Evolutionary conservation across 2,113 vertebrate genomes (phyloP).

Genomic region (Oncorhynchus gorbuscha): DNA sequence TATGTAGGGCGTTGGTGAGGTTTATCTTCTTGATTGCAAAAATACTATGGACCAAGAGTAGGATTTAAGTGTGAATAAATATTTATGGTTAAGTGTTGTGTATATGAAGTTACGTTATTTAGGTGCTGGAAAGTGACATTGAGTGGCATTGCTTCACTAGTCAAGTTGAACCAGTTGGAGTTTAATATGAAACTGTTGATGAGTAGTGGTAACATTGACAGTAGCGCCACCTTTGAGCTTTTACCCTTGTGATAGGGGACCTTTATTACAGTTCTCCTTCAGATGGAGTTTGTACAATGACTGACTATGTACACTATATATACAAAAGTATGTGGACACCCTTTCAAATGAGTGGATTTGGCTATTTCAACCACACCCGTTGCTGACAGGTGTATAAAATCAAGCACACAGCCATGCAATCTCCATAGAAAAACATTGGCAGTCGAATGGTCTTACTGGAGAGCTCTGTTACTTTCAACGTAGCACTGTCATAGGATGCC

Average conservation of each 20-base stretch:
- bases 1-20: conserved; percentile 22
- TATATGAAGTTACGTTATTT: conserved; percentile 43
- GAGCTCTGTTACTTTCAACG: too few species aligned
- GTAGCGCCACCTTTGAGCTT: not conserved
- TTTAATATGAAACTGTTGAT: not conserved
- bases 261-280: not conserved
- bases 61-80: conserved; percentile 32
- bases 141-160: not conserved
- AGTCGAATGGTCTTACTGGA: too few species aligned
- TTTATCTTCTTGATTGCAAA: conserved; percentile 50
- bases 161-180: not conserved
- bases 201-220: not conserved
- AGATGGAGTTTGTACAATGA: not conserved
- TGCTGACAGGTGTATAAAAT: too few species aligned
- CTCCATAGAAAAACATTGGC: too few species aligned
- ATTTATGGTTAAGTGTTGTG: conserved; percentile 38
- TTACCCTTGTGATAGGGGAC: not conserved
- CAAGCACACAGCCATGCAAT: too few species aligned
- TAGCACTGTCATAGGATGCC: too few species aligned
- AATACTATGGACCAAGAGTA: conserved; percentile 67
- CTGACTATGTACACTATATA: not conserved
- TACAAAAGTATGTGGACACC: too few species aligned
- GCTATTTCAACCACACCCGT: too few species aligned
- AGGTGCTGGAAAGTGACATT: not conserved
- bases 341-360: too few species aligned